Evolutionary conservation across 2,888 invertebrate species (phyloP), one percentile per base, ranked within the genome.

Genomic region (Tenthredo distinguenda): DNA sequence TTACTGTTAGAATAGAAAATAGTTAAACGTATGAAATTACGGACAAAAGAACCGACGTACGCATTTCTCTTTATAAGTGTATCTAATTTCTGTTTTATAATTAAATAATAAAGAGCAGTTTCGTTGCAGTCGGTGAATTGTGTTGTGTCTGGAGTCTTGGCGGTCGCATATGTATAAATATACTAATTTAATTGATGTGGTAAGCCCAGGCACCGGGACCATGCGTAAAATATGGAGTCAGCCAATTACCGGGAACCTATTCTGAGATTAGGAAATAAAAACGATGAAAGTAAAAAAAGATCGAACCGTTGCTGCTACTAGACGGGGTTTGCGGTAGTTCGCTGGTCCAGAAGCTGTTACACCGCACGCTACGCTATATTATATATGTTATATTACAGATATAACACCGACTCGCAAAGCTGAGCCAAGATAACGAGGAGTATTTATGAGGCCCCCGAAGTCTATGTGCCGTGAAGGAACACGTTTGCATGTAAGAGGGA

Each of bases 401-500:
- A 18, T 50, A 76, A 77, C 55, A 50, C 77, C 10, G 55, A 77
- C 31, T 77, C 10, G 77, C 34, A 77, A 74, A 31, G 12, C 50
- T n/a, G 18, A 50, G 77, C 18, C 9, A 15, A 50, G 81, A 81
- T 81, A 81, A 81, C 81, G 81, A 81, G 81, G 81, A 81, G 81
- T 81, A 81, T 81, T 81, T 81, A 81, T 40, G 34, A 40, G 34
- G 10, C 58, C 9, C 81, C 58, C 62, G 62, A 81, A 81, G 81
- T 81, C 81, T 81, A 81, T 81, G 81, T 40, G 62, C 81, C 58
- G 81, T 81, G 81, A 81, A 81, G 81, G 62, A 81, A 81, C 81
- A 81, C 62, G 81, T 81, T 81, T 40, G 77, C 31, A 55, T 77
- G 26, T 26, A 9, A 18, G 10, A 68, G 1, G 5, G 34, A 43